These are phyloP conservation scores for Anguilla rostrata DNA, from an alignment of 2,113 vertebrate species.

Conservation along the genomic window DNA sequence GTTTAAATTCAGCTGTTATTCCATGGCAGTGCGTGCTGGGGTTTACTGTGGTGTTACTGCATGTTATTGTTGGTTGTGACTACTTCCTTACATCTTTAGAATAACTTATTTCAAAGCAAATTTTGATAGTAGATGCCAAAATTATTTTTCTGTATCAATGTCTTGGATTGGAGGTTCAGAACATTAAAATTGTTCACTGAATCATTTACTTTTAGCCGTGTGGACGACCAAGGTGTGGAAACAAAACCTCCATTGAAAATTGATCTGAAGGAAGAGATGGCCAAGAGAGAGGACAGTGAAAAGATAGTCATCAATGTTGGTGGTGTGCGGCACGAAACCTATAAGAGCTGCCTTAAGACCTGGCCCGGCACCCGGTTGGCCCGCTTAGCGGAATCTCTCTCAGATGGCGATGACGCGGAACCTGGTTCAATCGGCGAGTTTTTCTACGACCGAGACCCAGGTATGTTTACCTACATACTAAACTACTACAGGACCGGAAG, in stretches of 20 bases:
- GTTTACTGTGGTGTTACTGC: no score
- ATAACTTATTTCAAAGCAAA: no score
- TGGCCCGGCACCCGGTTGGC: constrained; percentile 78
- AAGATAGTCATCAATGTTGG: constrained; percentile 82
- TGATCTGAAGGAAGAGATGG: constrained; percentile 84
- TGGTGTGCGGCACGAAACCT: constrained; percentile 80
- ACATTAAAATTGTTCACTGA: background rate
- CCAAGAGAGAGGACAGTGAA: constrained; percentile 78
- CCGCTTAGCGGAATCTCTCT: constrained; percentile 73
- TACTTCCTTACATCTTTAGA: no score
- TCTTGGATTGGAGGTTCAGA: no score
- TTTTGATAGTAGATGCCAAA: no score
- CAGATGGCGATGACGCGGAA: constrained; percentile 64
- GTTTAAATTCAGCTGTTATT: no score
- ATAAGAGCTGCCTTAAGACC: constrained; percentile 76
- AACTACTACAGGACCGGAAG: constrained; percentile 82
- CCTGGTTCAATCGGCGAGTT: constrained; percentile 63
- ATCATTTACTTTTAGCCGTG: constrained; percentile 28
- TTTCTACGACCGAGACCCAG: constrained; percentile 79
- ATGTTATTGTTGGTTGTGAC: no score
- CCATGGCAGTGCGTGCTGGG: no score
- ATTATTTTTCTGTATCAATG: no score
- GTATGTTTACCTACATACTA: constrained; percentile 79
- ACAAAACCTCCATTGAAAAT: constrained; percentile 82
- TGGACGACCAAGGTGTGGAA: constrained; percentile 81